Conservation (phyloP, 2,888 invertebrate genomes). For the Bugulina stolonifera region DNA sequence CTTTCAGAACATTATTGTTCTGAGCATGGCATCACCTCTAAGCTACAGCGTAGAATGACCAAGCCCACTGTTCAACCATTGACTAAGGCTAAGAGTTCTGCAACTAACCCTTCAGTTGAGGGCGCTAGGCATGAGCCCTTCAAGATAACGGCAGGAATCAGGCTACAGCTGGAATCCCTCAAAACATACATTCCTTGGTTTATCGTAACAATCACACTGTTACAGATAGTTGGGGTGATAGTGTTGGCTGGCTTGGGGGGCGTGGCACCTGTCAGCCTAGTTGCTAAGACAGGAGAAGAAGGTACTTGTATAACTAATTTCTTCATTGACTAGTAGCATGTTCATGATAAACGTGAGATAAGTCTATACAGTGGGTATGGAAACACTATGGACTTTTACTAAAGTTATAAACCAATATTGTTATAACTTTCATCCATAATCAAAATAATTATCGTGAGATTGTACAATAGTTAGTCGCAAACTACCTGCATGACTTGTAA, state of each 20-base stretch:
- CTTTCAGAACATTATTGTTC: constrained; percentile 19
- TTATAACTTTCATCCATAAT: no score
- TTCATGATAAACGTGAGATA: no score
- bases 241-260: not conserved
- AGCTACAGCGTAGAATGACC: not conserved
- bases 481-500: no score
- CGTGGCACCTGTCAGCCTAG: constrained; percentile 17
- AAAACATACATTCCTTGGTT: constrained; percentile 24
- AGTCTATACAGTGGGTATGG: no score
- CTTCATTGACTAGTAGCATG: no score
- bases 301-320: no score
- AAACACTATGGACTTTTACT: no score
- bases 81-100: not conserved
- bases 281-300: not conserved
- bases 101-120: not conserved
- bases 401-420: no score
- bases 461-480: no score
- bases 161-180: constrained; percentile 19
- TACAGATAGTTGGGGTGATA: not conserved
- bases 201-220: not conserved
- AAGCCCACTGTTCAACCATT: no score
- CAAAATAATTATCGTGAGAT: no score
- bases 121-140: not conserved
- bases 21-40: not conserved
- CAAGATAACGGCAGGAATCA: not conserved